phyloP scores from a whole-genome alignment of 2,797 vertebrate genomes.

The Lindbergichthys nudifrons region DNA sequence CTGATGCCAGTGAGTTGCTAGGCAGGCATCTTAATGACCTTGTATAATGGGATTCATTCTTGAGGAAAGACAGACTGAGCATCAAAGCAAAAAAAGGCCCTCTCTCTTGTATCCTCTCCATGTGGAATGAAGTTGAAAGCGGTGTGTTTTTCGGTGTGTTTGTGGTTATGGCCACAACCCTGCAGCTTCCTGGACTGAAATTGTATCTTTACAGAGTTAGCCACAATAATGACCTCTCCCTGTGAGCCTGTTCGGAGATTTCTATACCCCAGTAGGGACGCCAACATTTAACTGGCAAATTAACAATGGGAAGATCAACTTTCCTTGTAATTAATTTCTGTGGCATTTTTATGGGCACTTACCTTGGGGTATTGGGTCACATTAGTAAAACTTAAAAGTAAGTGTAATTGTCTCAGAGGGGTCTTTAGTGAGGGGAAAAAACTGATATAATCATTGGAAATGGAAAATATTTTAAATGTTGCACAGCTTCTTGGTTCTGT shows the following conservation, averaged over 20 bases:
- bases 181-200: constrained; percentile 59
- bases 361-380: constrained; percentile 64
- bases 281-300: constrained; percentile 65
- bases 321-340: constrained; percentile 73
- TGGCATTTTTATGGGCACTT: constrained; percentile 69
- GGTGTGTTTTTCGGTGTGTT: constrained; percentile 41
- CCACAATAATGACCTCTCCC: constrained; percentile 56
- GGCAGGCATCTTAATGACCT: constrained; percentile 59
- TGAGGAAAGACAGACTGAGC: constrained; percentile 57
- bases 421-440: constrained; percentile 44
- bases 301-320: constrained; percentile 73
- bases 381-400: constrained; percentile 63
- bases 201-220: constrained; percentile 54
- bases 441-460: constrained; percentile 58
- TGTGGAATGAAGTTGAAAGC: constrained; percentile 51
- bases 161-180: constrained; percentile 50
- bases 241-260: constrained; percentile 45
- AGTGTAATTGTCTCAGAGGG: constrained; percentile 59
- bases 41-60: constrained; percentile 55
- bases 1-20: constrained; percentile 61
- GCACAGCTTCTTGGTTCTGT: constrained; percentile 46
- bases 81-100: constrained; percentile 45
- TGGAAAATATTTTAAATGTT: constrained; percentile 44
- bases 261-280: constrained; percentile 47
- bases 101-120: constrained; percentile 43